Evolutionary conservation across 2,113 vertebrate species (phyloP).

Genomic region (Corythoichthys haematopterus): DNA sequence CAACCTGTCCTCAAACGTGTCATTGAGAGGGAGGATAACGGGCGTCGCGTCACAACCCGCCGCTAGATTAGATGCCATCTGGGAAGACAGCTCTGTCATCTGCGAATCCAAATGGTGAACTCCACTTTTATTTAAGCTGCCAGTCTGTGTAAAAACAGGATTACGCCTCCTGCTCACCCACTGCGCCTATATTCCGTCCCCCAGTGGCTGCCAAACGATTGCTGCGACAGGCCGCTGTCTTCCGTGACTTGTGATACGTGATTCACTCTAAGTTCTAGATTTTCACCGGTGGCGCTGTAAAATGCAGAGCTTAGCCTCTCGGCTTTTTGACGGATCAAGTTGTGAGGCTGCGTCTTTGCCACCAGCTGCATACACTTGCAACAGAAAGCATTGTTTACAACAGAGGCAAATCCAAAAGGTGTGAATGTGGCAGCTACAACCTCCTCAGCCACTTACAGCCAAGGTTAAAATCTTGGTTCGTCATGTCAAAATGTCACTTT

Average conservation of each 20-base stretch:
- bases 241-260: conserved; percentile 19
- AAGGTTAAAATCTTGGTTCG: no score
- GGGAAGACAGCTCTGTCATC: conserved; percentile 66
- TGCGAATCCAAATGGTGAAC: conserved; percentile 67
- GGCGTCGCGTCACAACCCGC: conserved; percentile 38
- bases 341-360: neutral
- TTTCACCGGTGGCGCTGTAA: conserved; percentile 1
- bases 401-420: neutral
- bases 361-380: neutral
- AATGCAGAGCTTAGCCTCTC: neutral
- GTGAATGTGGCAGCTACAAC: neutral
- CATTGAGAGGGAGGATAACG: conserved; percentile 32
- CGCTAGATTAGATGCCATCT: conserved; percentile 66
- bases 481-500: no score
- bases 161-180: conserved; percentile 63
- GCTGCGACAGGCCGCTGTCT: conserved; percentile 36
- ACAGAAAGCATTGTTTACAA: neutral
- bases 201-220: conserved; percentile 43
- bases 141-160: conserved; percentile 66
- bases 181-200: conserved; percentile 54
- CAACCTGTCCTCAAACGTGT: conserved; percentile 33
- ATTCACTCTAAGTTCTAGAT: conserved; percentile 21
- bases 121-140: conserved; percentile 59
- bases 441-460: neutral
- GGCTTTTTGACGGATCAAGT: neutral